Evolutionary conservation across 2,888 invertebrate genomes (phyloP).

Genomic region (Volucella inanis): DNA sequence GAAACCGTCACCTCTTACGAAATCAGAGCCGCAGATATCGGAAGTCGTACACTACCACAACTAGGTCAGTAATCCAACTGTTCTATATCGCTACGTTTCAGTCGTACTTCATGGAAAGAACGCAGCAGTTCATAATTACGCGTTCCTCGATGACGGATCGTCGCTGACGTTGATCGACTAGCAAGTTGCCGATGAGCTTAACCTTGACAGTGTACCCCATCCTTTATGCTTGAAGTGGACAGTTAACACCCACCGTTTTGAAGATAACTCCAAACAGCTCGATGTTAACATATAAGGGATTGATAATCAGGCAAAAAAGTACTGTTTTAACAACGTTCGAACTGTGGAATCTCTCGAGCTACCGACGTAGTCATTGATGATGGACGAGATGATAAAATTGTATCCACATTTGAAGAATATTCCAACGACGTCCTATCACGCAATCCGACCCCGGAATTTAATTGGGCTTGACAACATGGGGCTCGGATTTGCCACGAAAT

Average conservation of each 20-base stretch:
- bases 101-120: too few relatives aligned
- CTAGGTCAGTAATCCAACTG: not conserved
- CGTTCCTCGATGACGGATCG: not conserved
- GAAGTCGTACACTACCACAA: too few relatives aligned
- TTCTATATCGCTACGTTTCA: not conserved
- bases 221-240: conserved; percentile 6
- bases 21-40: too few relatives aligned
- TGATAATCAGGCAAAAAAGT: too few relatives aligned
- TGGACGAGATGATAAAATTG: conserved; percentile 3
- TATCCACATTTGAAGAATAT: not conserved
- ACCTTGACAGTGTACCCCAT: too few relatives aligned
- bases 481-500: not conserved
- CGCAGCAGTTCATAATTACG: too few relatives aligned
- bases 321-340: too few relatives aligned
- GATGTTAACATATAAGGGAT: not conserved
- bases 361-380: too few relatives aligned
- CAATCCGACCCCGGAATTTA: not conserved
- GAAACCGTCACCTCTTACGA: too few relatives aligned
- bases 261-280: conserved; percentile 2
- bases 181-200: too few relatives aligned
- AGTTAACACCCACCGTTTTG: not conserved
- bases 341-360: too few relatives aligned
- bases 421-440: conserved; percentile 1
- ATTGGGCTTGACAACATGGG: not conserved
- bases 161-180: not conserved